phyloP scores from a whole-genome alignment of 2,797 vertebrate genomes.

The Chrysocyon brachyurus region DNA sequence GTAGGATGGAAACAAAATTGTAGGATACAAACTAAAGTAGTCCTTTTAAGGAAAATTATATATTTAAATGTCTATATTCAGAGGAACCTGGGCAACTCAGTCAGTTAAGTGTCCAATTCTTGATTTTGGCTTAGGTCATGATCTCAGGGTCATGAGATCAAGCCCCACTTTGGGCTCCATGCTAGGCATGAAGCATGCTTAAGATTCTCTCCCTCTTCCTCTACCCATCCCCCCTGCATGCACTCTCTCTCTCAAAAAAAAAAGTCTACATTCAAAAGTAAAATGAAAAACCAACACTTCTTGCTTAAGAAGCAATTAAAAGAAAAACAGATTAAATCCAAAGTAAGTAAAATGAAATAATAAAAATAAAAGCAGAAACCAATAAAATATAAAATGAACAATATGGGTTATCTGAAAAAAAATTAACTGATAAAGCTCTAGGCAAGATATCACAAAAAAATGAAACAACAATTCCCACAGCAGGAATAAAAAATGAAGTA shows the following conservation, averaged over 20 bases:
- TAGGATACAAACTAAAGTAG: not conserved
- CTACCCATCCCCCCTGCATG: fast-evolving
- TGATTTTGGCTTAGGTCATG: not conserved
- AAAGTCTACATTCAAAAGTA: not conserved
- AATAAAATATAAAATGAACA: not conserved
- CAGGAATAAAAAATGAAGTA: not conserved
- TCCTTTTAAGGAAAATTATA: not conserved
- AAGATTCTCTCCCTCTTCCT: not conserved
- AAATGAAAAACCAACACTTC: not conserved
- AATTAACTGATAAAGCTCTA: not conserved
- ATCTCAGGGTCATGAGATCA: not conserved
- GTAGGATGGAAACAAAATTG: not conserved
- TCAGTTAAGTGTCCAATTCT: not conserved
- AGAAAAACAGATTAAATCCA: not conserved
- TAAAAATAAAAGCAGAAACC: not conserved
- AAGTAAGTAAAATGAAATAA: not conserved
- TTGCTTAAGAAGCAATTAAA: not conserved
- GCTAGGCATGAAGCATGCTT: not conserved
- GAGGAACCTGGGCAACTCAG: not conserved
- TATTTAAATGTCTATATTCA: not conserved
- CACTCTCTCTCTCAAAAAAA: not conserved
- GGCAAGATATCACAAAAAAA: not conserved
- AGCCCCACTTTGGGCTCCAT: not conserved
- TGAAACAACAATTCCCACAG: not conserved
- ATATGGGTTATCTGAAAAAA: not conserved